Evolutionary conservation across 1,140 invertebrate genomes (phyloP).

Genomic region (Neodiprion lecontei): DNA sequence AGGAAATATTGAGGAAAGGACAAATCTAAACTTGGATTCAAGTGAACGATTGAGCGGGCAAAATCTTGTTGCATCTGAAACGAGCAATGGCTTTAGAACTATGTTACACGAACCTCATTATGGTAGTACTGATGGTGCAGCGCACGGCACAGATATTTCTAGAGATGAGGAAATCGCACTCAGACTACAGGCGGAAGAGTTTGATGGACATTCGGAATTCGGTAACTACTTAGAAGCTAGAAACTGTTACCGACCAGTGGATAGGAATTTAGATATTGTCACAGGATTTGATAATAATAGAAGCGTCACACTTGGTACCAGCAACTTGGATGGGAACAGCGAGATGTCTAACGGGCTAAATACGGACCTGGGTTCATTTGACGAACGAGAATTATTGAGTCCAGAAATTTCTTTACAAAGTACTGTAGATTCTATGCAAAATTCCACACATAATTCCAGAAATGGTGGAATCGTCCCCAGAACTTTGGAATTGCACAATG

Average conservation of each 20-base stretch:
- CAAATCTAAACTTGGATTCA: not conserved
- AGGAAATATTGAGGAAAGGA: not conserved
- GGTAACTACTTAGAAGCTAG: slow-evolving; percentile 33
- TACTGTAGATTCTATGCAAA: not conserved
- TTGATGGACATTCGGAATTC: slow-evolving; percentile 43
- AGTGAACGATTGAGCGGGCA: not conserved
- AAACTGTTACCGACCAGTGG: slow-evolving; percentile 24
- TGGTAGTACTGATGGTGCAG: slow-evolving; percentile 12
- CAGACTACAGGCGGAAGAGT: slow-evolving; percentile 58
- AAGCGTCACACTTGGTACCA: not conserved
- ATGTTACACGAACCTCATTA: not conserved
- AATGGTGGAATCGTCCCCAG: not conserved
- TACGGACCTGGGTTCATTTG: not conserved
- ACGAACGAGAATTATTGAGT: not conserved
- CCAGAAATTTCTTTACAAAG: not conserved
- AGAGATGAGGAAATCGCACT: slow-evolving; percentile 57
- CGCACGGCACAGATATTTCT: slow-evolving; percentile 43
- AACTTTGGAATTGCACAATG: not conserved
- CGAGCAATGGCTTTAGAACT: not conserved
- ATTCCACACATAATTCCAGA: not conserved
- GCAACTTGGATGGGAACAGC: not conserved
- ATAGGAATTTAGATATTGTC: not conserved
- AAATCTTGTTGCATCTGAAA: not conserved
- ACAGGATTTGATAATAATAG: not conserved
- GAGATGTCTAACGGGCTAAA: not conserved